Conservation (phyloP, 2,113 vertebrate species). For the Hyla sarda region DNA sequence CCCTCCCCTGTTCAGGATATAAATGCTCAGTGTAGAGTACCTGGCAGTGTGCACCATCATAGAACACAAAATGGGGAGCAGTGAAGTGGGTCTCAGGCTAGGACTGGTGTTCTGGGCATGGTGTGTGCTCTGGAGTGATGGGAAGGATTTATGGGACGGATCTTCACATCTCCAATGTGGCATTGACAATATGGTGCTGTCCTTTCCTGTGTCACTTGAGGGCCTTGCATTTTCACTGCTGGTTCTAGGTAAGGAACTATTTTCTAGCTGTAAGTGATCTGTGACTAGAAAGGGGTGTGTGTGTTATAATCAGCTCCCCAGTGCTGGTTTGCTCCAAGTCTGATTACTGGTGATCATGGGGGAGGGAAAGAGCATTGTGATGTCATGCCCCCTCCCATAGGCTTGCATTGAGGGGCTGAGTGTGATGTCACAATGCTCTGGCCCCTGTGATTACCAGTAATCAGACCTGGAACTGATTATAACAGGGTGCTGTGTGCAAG, state of each 20-base stretch:
- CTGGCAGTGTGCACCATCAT: not conserved
- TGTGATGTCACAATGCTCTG: no score
- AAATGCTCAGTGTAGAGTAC: not conserved
- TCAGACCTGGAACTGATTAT: no score
- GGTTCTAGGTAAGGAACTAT: constrained; percentile 40
- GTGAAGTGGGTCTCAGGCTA: not conserved
- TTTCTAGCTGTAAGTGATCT: no score
- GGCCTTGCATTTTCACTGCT: constrained; percentile 15
- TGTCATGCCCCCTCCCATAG: no score
- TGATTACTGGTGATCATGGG: no score
- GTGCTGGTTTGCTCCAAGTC: no score
- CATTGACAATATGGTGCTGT: not conserved
- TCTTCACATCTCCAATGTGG: constrained; percentile 24
- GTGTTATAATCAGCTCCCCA: no score
- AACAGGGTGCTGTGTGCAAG: no score
- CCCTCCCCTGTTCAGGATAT: not conserved
- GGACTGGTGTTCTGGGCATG: not conserved
- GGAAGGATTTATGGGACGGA: not conserved
- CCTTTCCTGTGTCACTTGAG: not conserved
- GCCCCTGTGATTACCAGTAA: no score
- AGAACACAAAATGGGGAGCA: not conserved
- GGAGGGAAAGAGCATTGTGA: no score
- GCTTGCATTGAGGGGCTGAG: no score
- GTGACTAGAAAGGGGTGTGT: no score
- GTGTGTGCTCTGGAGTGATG: not conserved